These are phyloP conservation scores for Pimephales promelas DNA, from an alignment of 2,113 vertebrate species.

Conservation along the genomic window DNA sequence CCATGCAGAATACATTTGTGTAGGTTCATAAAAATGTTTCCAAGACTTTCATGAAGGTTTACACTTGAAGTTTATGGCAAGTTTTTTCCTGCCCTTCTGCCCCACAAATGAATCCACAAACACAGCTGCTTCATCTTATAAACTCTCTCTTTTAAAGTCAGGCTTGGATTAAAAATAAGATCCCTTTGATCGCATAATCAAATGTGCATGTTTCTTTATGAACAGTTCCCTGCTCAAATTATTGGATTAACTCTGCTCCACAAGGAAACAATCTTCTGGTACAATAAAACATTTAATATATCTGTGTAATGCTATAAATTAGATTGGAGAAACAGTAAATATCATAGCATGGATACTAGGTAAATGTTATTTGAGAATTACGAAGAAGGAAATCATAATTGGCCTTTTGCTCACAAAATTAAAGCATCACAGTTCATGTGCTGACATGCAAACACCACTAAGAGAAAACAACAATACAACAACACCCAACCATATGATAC, in stretches of 20 bases:
- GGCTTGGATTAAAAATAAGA: constrained; percentile 19
- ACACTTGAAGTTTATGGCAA: constrained; percentile 24
- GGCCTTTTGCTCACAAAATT: neutral
- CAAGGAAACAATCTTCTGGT: constrained; percentile 26
- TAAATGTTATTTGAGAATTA: constrained; percentile 8
- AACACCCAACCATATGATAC: neutral
- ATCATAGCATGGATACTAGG: neutral
- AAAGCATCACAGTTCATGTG: neutral
- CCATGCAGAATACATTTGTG: constrained; percentile 1
- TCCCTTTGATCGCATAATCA: constrained; percentile 47
- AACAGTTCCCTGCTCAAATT: constrained; percentile 21
- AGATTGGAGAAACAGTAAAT: neutral
- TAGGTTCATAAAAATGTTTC: constrained; percentile 33
- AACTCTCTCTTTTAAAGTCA: constrained; percentile 8
- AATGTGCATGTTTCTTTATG: constrained; percentile 30
- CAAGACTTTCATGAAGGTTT: constrained; percentile 17
- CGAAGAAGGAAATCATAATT: neutral
- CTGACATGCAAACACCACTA: neutral
- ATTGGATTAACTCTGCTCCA: constrained; percentile 8
- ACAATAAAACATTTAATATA: constrained; percentile 6
- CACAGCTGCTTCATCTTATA: constrained; percentile 34
- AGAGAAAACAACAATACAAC: neutral
- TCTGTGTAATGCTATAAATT: neutral
- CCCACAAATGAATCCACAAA: constrained; percentile 20
- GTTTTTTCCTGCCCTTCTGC: constrained; percentile 36